phyloP scores from a whole-genome alignment of 1,140 invertebrate genomes.

The Sitodiplosis mosellana region DNA sequence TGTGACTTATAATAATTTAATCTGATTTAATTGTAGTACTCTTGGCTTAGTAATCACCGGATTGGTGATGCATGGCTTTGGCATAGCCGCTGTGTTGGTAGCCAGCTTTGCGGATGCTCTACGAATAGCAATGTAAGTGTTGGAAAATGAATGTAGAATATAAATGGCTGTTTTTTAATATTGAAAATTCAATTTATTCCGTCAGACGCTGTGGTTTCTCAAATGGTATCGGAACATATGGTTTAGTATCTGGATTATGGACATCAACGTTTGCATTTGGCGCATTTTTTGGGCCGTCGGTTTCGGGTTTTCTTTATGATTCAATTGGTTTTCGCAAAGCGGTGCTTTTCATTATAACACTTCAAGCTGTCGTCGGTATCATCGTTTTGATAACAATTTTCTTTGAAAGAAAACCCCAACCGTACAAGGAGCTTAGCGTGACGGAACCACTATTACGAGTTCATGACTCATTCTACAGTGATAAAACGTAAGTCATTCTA shows the following conservation, averaged over 20 bases:
- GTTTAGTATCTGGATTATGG: conserved; percentile 67
- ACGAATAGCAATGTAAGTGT: conserved; percentile 46
- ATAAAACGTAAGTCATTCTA: too few relatives aligned
- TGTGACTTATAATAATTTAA: background rate
- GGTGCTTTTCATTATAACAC: conserved; percentile 45
- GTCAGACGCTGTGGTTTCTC: conserved; percentile 48
- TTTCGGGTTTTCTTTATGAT: conserved; percentile 58
- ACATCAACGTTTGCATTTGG: conserved; percentile 70
- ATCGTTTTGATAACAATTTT: too few relatives aligned
- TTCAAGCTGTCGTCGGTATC: too few relatives aligned
- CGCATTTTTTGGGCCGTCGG: conserved; percentile 64
- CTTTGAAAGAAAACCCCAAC: too few relatives aligned
- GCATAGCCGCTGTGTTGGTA: conserved; percentile 62
- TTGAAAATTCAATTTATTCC: too few relatives aligned
- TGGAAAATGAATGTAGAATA: conserved; percentile 1
- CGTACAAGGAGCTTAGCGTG: too few relatives aligned
- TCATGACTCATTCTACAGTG: too few relatives aligned
- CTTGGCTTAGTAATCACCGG: conserved; percentile 48
- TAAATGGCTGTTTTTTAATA: conserved; percentile 1
- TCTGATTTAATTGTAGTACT: conserved; percentile 27
- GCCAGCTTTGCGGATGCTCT: conserved; percentile 67
- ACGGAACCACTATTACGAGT: too few relatives aligned
- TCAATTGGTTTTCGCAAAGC: conserved; percentile 48
- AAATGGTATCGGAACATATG: conserved; percentile 65
- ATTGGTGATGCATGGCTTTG: conserved; percentile 55